These are phyloP conservation scores for Platysteira castanea DNA, from an alignment of 2,113 vertebrate genomes.

Conservation along the genomic window DNA sequence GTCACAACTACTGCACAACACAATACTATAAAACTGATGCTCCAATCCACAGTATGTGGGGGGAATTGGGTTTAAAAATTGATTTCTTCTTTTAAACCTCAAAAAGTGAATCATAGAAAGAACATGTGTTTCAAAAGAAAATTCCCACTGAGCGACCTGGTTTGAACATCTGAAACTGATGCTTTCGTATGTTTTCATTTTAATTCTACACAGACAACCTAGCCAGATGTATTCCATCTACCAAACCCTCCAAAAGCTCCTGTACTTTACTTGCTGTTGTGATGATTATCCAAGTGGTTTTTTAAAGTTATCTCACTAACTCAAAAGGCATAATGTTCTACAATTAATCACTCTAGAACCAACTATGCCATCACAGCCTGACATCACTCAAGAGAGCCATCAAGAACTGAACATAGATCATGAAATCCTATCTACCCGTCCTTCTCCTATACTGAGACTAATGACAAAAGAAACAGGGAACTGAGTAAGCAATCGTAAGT, in stretches of 20 bases:
- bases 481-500: rapidly evolving
- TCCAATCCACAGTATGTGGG: neutral
- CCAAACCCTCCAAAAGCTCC: neutral
- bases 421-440: neutral
- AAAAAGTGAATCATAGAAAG: neutral
- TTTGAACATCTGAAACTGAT: neutral
- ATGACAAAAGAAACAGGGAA: neutral
- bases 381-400: neutral
- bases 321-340: neutral
- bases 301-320: neutral
- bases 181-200: neutral
- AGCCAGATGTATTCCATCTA: neutral
- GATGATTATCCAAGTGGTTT: neutral
- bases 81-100: neutral
- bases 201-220: neutral
- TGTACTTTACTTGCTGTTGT: neutral
- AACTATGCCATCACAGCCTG: neutral
- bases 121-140: neutral
- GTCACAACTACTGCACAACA: neutral
- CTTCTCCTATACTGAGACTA: neutral
- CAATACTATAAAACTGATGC: neutral
- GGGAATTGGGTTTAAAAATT: neutral
- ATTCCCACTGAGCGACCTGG: neutral
- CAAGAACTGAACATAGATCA: neutral
- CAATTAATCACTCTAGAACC: neutral